Conservation (phyloP, 2,797 vertebrate species). For the Cynodonichthys magdalenae region DNA sequence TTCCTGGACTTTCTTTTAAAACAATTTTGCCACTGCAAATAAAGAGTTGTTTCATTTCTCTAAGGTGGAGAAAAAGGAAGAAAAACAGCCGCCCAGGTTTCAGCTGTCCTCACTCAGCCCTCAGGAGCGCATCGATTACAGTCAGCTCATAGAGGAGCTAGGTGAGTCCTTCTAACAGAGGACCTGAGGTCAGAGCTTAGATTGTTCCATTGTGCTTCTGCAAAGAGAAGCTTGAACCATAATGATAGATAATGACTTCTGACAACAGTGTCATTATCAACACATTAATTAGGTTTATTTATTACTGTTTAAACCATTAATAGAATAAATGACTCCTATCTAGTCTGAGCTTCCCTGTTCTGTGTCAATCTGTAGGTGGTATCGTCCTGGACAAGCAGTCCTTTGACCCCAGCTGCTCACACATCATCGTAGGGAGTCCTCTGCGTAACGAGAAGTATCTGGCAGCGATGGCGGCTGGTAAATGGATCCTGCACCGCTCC, state of each 20-base stretch:
- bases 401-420: slow-evolving; percentile 94
- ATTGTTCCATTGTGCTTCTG: neutral
- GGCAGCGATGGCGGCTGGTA: slow-evolving; percentile 95
- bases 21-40: neutral
- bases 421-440: slow-evolving; percentile 94
- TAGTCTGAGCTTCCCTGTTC: neutral
- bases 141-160: slow-evolving; percentile 93
- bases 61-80: slow-evolving; percentile 71
- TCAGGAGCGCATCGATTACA: slow-evolving; percentile 96
- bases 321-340: too few species aligned
- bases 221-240: too few species aligned
- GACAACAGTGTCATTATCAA: too few species aligned
- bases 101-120: slow-evolving; percentile 96
- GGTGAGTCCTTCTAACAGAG: slow-evolving; percentile 76
- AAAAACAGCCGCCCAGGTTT: slow-evolving; percentile 84
- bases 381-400: slow-evolving; percentile 92
- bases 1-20: neutral
- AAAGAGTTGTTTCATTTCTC: slow-evolving; percentile 24
- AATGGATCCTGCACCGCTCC: slow-evolving; percentile 97
- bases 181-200: neutral
- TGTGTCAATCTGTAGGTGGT: slow-evolving; percentile 81
- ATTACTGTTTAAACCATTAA: too few species aligned
- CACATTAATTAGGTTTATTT: too few species aligned
- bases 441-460: slow-evolving; percentile 97
- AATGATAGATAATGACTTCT: too few species aligned